phyloP scores from a whole-genome alignment of 2,113 vertebrate species.

The Atherinomorus stipes region DNA sequence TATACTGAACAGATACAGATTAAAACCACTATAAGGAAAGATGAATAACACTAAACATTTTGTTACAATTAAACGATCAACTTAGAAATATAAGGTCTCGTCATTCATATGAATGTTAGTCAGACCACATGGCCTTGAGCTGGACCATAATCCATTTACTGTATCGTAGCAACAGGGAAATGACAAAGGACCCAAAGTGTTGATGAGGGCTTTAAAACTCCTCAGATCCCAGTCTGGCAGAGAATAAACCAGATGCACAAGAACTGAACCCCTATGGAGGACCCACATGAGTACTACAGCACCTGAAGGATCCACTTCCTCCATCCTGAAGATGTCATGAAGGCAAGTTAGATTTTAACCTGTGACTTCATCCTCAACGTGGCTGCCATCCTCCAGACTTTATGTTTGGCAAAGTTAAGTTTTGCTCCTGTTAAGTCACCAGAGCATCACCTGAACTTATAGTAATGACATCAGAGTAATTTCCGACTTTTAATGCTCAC shows the following conservation, averaged over 20 bases:
- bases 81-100: no score
- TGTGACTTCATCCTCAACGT: conserved; percentile 20
- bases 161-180: neutral
- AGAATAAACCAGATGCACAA: neutral
- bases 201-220: neutral
- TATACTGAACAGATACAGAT: no score
- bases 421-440: neutral
- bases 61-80: no score
- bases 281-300: neutral
- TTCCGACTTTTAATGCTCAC: neutral
- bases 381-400: neutral
- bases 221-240: neutral
- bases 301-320: neutral
- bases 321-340: no score
- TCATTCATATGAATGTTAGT: no score
- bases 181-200: neutral
- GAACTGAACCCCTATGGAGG: neutral
- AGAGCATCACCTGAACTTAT: neutral
- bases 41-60: no score
- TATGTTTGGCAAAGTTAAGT: neutral
- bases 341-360: conserved; percentile 13
- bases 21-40: no score
- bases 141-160: no score
- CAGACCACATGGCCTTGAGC: no score
- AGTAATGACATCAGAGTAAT: neutral